Conservation (phyloP, 1,140 invertebrate species). For the Drosophila lacertosa region DNA sequence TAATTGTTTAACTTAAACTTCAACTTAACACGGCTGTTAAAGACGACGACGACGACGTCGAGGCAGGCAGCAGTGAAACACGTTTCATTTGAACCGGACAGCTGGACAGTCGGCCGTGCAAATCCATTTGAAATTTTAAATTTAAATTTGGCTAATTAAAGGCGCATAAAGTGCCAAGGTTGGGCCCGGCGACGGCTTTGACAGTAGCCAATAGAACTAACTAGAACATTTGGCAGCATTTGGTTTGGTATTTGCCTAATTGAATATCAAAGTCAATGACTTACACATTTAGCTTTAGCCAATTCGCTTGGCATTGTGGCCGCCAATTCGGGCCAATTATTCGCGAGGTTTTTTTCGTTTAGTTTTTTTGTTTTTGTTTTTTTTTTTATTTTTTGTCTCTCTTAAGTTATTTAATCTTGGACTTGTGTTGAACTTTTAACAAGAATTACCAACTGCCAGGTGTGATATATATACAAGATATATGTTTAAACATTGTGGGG, state of each 20-base stretch:
- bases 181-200: conserved; percentile 60
- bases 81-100: conserved; percentile 54
- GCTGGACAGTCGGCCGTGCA: conserved; percentile 33
- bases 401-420: conserved; percentile 55
- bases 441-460: conserved; percentile 39
- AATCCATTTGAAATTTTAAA: conserved; percentile 13
- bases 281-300: conserved; percentile 67
- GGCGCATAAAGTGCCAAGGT: conserved; percentile 74
- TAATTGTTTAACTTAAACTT: conserved; percentile 63
- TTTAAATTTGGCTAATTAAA: conserved; percentile 77
- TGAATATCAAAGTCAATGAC: conserved; percentile 82
- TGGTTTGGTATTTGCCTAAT: conserved; percentile 75
- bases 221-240: conserved; percentile 64
- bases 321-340: conserved; percentile 74
- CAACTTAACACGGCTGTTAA: conserved; percentile 42
- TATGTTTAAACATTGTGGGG: conserved; percentile 8
- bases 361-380: conserved; percentile 10
- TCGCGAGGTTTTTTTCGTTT: conserved; percentile 33
- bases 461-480: conserved; percentile 24
- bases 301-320: conserved; percentile 60
- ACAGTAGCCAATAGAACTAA: conserved; percentile 66
- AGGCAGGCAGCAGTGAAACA: conserved; percentile 57
- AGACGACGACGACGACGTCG: neutral
- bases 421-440: conserved; percentile 62
- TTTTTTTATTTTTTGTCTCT: neutral